These are phyloP conservation scores for Oscarella lobularis DNA, from an alignment of 37 sponge, comb jelly and placozoan species.

Conservation along the genomic window DNA sequence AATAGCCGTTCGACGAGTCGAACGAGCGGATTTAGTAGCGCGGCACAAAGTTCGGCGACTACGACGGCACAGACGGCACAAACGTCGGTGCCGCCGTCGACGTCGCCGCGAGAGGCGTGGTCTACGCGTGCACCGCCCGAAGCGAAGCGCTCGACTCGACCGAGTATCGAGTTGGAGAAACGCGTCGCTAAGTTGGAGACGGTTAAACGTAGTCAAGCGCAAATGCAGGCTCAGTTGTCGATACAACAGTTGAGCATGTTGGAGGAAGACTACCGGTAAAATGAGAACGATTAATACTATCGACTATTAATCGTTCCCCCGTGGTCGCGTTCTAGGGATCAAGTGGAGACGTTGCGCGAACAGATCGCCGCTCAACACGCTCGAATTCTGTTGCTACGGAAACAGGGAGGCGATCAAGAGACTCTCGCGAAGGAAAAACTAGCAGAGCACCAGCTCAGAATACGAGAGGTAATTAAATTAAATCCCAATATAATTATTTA, in stretches of 20 bases:
- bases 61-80: too few species aligned
- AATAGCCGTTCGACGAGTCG: neutral
- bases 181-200: neutral
- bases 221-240: neutral
- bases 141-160: too few species aligned
- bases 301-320: too few species aligned
- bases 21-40: neutral
- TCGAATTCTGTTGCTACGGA: conserved; percentile 13
- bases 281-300: neutral
- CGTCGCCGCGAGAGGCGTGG: conserved; percentile 1
- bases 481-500: neutral
- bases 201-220: neutral
- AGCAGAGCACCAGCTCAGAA: conserved; percentile 62
- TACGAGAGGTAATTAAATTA: conserved; percentile 34
- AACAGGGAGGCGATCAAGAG: conserved; percentile 7
- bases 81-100: neutral
- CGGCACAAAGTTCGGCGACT: too few species aligned
- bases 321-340: conserved; percentile 26
- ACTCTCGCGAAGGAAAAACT: conserved; percentile 38
- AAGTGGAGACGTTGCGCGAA: conserved; percentile 22
- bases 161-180: too few species aligned
- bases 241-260: neutral
- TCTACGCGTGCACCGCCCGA: neutral
- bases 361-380: conserved; percentile 58
- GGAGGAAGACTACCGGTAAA: neutral